Conservation (phyloP, 2,797 vertebrate species). For the Pseudomugil gertrudae region DNA sequence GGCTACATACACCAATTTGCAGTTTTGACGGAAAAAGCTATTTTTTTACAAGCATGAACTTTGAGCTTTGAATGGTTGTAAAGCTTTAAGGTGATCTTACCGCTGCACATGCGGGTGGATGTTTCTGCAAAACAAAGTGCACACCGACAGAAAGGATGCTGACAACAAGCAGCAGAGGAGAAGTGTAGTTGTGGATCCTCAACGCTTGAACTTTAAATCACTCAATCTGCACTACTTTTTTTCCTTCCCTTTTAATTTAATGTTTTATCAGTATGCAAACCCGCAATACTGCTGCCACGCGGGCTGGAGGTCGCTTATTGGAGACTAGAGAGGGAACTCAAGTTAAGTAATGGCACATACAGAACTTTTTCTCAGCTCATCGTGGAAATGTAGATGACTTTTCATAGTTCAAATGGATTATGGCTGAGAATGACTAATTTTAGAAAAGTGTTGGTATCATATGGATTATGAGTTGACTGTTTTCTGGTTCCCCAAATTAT, state of each 20-base stretch:
- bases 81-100: not conserved
- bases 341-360: not conserved
- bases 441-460: too few species aligned
- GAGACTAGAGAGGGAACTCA: not conserved
- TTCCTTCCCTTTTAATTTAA: not conserved
- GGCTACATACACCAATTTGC: not conserved
- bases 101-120: not conserved
- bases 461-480: too few species aligned
- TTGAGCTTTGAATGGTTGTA: not conserved
- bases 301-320: not conserved
- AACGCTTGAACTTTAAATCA: not conserved
- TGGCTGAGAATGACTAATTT: too few species aligned
- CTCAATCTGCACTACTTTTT: not conserved
- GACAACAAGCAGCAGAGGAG: not conserved
- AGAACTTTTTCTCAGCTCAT: too few species aligned
- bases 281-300: not conserved
- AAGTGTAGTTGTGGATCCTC: too few species aligned
- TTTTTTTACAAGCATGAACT: not conserved
- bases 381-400: too few species aligned
- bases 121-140: too few species aligned
- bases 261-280: not conserved
- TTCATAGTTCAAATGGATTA: too few species aligned
- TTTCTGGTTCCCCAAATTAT: too few species aligned
- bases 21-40: not conserved
- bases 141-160: too few species aligned